Evolutionary conservation across 2,888 invertebrate genomes (phyloP).

Genomic region (Microctonus aethiopoides): DNA sequence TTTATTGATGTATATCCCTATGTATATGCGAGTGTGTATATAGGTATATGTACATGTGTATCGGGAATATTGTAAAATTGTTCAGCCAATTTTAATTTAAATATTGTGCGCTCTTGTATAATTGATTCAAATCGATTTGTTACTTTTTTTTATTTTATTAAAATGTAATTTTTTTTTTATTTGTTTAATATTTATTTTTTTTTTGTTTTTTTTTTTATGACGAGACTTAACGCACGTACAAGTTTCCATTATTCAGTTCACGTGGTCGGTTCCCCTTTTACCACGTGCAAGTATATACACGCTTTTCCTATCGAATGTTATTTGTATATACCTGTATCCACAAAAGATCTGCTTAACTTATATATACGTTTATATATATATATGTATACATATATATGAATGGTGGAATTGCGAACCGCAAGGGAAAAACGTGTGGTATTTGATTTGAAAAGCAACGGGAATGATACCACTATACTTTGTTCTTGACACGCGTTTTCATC

Average conservation of each 20-base stretch:
- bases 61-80: neutral
- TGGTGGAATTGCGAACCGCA: neutral
- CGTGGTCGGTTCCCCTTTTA: conserved; percentile 15
- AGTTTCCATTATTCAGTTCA: conserved; percentile 45
- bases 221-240: conserved; percentile 24
- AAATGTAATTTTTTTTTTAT: neutral
- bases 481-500: conserved; percentile 18
- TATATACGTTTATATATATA: too few relatives aligned
- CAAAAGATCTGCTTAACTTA: too few relatives aligned
- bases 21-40: neutral
- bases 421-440: conserved; percentile 19
- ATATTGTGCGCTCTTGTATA: neutral
- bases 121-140: neutral
- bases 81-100: neutral
- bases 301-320: conserved; percentile 19
- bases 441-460: conserved; percentile 20
- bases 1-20: neutral
- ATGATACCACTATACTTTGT: conserved; percentile 3
- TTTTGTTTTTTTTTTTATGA: conserved; percentile 33
- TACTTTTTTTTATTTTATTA: neutral
- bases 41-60: neutral
- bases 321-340: too few relatives aligned
- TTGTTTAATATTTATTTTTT: neutral
- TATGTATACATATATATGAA: neutral
- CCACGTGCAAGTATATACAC: conserved; percentile 7